phyloP scores from a whole-genome alignment of 2,113 vertebrate genomes.

The Dipodomys ordii region DNA sequence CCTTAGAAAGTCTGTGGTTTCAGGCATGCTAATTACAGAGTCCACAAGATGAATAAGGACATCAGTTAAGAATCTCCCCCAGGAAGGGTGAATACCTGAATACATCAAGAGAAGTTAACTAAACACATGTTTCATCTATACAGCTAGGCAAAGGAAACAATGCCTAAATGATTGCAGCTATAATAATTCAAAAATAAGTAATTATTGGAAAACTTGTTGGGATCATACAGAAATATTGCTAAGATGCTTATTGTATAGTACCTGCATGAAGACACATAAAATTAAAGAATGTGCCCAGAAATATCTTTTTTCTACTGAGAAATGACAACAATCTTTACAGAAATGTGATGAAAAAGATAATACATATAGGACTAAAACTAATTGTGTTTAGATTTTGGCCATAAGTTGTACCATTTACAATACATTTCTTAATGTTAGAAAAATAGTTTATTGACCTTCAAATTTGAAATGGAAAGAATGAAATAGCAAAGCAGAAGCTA shows the following conservation, averaged over 20 bases:
- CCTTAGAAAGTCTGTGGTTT: not conserved
- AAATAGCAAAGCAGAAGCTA: not conserved
- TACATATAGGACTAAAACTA: not conserved
- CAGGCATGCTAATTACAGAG: not conserved
- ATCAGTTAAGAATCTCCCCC: not conserved
- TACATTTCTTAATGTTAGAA: not conserved
- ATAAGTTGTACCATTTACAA: not conserved
- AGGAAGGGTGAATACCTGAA: not conserved
- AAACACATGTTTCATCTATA: not conserved
- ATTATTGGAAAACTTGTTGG: not conserved
- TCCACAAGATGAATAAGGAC: not conserved
- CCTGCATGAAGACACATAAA: not conserved
- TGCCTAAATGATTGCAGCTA: not conserved
- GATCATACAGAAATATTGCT: not conserved
- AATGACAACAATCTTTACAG: not conserved
- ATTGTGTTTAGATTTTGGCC: not conserved
- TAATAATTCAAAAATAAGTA: conserved; percentile 11
- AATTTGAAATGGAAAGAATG: not conserved
- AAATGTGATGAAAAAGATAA: not conserved
- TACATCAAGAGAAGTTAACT: not conserved
- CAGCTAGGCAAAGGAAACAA: not conserved
- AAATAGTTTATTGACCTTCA: conserved; percentile 9
- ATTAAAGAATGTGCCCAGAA: not conserved
- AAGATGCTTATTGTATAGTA: not conserved
- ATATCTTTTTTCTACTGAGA: not conserved